Percentiles rank a stretch among this genome's conserved stretches.
Evolutionary conservation across 2,888 invertebrate species (phyloP).

Genomic region (Papilio gigon): DNA sequence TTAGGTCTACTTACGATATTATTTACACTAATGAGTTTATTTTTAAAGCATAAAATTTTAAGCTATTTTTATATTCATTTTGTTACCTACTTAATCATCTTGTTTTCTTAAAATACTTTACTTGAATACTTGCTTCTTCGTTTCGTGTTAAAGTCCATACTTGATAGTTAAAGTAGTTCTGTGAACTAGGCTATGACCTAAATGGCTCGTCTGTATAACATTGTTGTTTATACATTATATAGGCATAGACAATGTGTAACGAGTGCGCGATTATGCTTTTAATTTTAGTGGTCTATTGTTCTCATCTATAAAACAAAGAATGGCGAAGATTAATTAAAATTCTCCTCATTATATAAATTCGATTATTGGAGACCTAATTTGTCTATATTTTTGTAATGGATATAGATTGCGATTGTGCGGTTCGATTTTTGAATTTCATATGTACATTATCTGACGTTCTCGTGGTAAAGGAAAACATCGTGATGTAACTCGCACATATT

Average conservation of each 20-base stretch:
- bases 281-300: conserved; percentile 25
- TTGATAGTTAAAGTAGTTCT: conserved; percentile 14
- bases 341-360: background rate
- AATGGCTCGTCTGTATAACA: conserved; percentile 14
- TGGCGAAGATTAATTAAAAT: background rate
- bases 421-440: too few species aligned
- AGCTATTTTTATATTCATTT: background rate
- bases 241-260: conserved; percentile 22
- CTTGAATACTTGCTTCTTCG: background rate
- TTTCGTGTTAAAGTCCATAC: conserved; percentile 7
- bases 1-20: too few species aligned
- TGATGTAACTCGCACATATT: too few species aligned
- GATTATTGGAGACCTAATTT: too few species aligned
- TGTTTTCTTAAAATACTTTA: background rate
- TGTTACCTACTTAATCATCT: background rate
- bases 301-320: background rate
- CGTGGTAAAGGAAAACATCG: too few species aligned
- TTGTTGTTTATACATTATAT: conserved; percentile 17
- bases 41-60: background rate
- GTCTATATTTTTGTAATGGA: too few species aligned
- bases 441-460: too few species aligned
- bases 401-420: too few species aligned
- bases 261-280: conserved; percentile 5
- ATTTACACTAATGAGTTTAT: too few species aligned
- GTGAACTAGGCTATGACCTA: conserved; percentile 33